These are phyloP conservation scores for Agrypnus murinus DNA, from an alignment of 2,888 invertebrate species.

Conservation along the genomic window DNA sequence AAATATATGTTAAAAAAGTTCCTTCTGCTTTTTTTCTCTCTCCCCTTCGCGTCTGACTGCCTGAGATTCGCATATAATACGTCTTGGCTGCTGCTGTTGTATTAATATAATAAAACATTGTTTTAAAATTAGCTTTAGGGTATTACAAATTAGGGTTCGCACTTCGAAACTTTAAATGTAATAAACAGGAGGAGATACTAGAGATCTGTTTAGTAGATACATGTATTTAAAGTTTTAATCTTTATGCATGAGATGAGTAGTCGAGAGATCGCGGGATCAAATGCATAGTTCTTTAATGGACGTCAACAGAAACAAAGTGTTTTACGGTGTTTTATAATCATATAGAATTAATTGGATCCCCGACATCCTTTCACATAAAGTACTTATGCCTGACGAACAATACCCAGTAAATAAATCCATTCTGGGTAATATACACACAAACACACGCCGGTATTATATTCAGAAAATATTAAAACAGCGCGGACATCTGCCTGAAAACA, in stretches of 20 bases:
- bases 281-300: slow-evolving; percentile 29
- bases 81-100: too few species aligned
- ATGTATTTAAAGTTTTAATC: slow-evolving; percentile 31
- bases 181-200: slow-evolving; percentile 29
- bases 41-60: too few species aligned
- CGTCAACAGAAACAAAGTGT: slow-evolving; percentile 39
- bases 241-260: slow-evolving; percentile 37
- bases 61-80: too few species aligned
- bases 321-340: slow-evolving; percentile 59
- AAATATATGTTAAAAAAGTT: slow-evolving; percentile 10
- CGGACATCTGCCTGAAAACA: slow-evolving; percentile 68
- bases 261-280: slow-evolving; percentile 11
- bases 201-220: slow-evolving; percentile 35
- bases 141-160: slow-evolving; percentile 37
- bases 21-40: background rate
- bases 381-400: slow-evolving; percentile 64
- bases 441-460: slow-evolving; percentile 62
- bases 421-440: slow-evolving; percentile 62
- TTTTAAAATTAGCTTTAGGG: slow-evolving; percentile 6
- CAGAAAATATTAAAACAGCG: slow-evolving; percentile 63
- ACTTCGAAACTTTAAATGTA: slow-evolving; percentile 31
- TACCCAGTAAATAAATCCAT: slow-evolving; percentile 68
- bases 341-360: slow-evolving; percentile 61
- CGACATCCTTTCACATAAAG: slow-evolving; percentile 63
- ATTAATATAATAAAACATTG: slow-evolving; percentile 1